These are phyloP conservation scores for Lacerta agilis DNA, from an alignment of 2,797 vertebrate genomes.

Conservation along the genomic window DNA sequence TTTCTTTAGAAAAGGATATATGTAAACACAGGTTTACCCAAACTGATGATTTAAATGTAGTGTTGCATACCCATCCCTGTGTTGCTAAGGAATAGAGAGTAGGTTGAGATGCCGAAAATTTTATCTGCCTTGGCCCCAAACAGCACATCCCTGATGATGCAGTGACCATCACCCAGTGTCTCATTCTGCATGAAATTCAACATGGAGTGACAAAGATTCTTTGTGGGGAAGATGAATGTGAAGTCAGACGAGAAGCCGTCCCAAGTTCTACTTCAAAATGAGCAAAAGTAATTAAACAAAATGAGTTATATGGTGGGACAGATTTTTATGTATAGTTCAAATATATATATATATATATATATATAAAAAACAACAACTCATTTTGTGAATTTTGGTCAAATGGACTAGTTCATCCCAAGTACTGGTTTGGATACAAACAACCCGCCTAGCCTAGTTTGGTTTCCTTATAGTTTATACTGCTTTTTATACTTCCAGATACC, in stretches of 20 bases:
- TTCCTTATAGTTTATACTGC: neutral
- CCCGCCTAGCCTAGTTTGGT: neutral
- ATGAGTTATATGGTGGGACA: too few species aligned
- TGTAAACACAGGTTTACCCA: neutral
- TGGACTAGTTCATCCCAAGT: too few species aligned
- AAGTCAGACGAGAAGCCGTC: too few species aligned
- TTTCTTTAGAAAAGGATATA: neutral
- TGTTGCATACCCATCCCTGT: neutral
- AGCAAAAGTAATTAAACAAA: too few species aligned
- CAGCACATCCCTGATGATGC: neutral
- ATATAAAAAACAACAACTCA: too few species aligned
- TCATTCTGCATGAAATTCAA: neutral
- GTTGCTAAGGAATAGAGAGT: neutral
- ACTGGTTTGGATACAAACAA: neutral
- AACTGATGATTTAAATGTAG: slow-evolving; percentile 9
- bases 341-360: too few species aligned
- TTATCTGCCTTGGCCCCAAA: neutral
- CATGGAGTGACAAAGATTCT: too few species aligned
- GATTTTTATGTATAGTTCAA: too few species aligned
- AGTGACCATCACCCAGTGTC: neutral
- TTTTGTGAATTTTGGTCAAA: too few species aligned
- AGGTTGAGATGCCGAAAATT: neutral
- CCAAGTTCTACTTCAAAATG: too few species aligned
- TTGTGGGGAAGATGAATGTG: too few species aligned
- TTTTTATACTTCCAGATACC: neutral